These are phyloP conservation scores for Bergia puertoricense DNA, from an alignment of 92 coral and sea anemone genomes.

Conservation along the genomic window DNA sequence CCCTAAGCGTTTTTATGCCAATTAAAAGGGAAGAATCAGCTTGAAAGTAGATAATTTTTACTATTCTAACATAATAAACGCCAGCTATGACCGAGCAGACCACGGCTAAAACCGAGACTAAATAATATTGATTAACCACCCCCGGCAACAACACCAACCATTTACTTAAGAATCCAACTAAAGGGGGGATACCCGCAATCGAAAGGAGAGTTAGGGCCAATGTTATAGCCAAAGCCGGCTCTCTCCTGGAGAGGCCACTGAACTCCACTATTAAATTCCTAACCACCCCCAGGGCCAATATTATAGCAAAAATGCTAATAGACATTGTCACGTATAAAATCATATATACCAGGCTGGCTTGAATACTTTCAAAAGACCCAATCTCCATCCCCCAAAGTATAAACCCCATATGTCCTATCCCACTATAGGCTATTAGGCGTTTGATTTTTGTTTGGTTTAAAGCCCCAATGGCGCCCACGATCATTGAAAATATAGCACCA, in stretches of 20 bases:
- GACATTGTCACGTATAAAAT: conserved; percentile 73
- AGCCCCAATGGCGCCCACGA: conserved; percentile 87
- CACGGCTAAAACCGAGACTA: conserved; percentile 74
- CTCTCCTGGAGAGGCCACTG: conserved; percentile 76
- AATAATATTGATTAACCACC: conserved; percentile 63
- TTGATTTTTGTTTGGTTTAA: conserved; percentile 89
- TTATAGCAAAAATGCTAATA: conserved; percentile 73
- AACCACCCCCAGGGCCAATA: conserved; percentile 68
- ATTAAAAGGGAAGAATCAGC: conserved; percentile 60
- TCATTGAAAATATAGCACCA: conserved; percentile 72
- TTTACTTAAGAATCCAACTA: conserved; percentile 82
- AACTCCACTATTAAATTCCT: conserved; percentile 76
- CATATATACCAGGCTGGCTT: conserved; percentile 80
- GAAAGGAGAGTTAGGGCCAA: conserved; percentile 76
- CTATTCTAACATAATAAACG: conserved; percentile 86
- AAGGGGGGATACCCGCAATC: conserved; percentile 87
- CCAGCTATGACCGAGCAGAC: conserved; percentile 83
- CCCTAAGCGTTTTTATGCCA: conserved; percentile 63
- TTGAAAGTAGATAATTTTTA: conserved; percentile 77
- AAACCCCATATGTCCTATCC: conserved; percentile 90
- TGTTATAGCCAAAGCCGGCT: conserved; percentile 73
- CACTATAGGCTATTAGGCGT: conserved; percentile 88
- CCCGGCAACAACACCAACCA: conserved; percentile 78
- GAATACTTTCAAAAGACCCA: conserved; percentile 84
- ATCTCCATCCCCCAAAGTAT: conserved; percentile 83